Conservation (phyloP, 2,113 vertebrate genomes). For the Alectura lathami region DNA sequence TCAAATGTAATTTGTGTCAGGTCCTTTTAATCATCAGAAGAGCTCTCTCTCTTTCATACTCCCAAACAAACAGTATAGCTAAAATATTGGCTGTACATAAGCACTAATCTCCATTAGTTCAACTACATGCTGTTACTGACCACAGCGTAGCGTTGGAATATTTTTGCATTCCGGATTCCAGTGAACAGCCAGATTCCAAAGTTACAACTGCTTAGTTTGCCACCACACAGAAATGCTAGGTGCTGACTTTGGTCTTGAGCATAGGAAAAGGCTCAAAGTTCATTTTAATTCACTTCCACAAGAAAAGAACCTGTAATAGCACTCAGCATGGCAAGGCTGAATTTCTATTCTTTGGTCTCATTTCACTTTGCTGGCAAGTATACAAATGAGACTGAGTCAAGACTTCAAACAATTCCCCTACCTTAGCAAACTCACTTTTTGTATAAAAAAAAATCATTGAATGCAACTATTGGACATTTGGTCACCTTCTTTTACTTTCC, state of each 20-base stretch:
- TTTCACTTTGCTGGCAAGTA: background rate
- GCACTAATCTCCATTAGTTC: background rate
- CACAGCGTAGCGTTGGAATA: background rate
- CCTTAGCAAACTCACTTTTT: background rate
- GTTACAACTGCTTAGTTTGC: background rate
- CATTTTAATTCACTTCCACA: background rate
- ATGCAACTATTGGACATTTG: rapidly evolving
- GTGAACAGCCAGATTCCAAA: background rate
- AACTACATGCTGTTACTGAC: background rate
- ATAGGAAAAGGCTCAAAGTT: background rate
- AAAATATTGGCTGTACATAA: background rate
- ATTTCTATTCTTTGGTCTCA: background rate
- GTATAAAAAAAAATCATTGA: background rate
- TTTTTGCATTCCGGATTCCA: background rate
- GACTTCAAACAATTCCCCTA: background rate
- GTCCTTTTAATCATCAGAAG: conserved; percentile 6
- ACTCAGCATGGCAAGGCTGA: rapidly evolving
- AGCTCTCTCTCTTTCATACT: background rate
- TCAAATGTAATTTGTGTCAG: background rate
- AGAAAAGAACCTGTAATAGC: background rate
- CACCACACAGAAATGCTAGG: background rate
- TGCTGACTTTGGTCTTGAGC: background rate
- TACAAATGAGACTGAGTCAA: background rate
- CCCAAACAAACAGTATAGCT: background rate
- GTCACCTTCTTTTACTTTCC: background rate